These are phyloP conservation scores for Cephus nigrinus DNA, from an alignment of 2,888 invertebrate genomes.

Conservation along the genomic window DNA sequence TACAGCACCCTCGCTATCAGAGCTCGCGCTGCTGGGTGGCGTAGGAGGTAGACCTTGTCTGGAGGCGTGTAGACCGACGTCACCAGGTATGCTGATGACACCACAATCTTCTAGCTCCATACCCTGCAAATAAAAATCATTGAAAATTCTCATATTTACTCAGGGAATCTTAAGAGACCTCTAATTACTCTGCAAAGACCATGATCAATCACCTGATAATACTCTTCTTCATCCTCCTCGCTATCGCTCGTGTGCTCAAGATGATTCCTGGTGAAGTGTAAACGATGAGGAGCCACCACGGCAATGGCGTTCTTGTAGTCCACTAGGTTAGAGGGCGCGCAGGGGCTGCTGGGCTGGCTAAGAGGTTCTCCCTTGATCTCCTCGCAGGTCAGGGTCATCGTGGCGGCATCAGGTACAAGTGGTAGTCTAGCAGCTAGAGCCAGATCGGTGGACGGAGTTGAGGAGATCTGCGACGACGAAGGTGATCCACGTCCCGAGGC, in stretches of 20 bases:
- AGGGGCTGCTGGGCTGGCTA: slow-evolving; percentile 78
- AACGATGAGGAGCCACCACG: slow-evolving; percentile 53
- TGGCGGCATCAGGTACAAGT: slow-evolving; percentile 32
- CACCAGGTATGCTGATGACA: slow-evolving; percentile 27
- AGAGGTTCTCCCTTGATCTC: slow-evolving; percentile 83
- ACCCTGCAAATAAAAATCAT: slow-evolving; percentile 31
- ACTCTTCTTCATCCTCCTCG: slow-evolving; percentile 60
- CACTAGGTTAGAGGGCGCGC: slow-evolving; percentile 70
- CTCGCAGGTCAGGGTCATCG: slow-evolving; percentile 53
- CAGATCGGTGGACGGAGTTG: slow-evolving; percentile 18
- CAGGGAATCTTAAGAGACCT: neutral
- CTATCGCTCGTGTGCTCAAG: slow-evolving; percentile 53
- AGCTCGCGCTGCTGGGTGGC: slow-evolving; percentile 85
- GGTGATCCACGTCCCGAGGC: slow-evolving; percentile 64
- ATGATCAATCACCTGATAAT: slow-evolving; percentile 46
- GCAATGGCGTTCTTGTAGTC: slow-evolving; percentile 50
- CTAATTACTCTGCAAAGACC: neutral
- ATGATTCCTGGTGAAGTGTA: slow-evolving; percentile 47
- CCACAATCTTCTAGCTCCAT: slow-evolving; percentile 51
- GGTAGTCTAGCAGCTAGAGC: slow-evolving; percentile 16
- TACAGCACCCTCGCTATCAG: slow-evolving; percentile 83
- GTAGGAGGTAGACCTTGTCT: slow-evolving; percentile 81
- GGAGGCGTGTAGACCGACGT: slow-evolving; percentile 37
- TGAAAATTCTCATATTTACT: neutral
- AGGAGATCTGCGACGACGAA: slow-evolving; percentile 31